Evolutionary conservation across 1,140 invertebrate genomes (phyloP), one percentile per base, ranked within the genome.

Genomic region (Drosophila obscura): DNA sequence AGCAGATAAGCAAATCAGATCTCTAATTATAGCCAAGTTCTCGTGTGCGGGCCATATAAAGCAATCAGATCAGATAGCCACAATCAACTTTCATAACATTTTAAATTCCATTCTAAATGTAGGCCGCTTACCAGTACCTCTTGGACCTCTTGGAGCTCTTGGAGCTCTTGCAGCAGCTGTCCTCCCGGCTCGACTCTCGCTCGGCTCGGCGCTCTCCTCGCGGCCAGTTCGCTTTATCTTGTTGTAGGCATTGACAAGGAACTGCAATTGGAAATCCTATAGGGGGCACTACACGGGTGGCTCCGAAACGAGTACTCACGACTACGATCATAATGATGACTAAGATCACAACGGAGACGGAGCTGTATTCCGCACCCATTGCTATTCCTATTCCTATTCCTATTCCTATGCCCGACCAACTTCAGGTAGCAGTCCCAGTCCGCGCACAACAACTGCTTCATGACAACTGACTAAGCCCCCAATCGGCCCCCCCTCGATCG

Each of bases 1-100:
- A 56, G n/a, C 50, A 41, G 66, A 71, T 71, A 71, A 71, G 67
- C 64, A 71, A 71, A 69, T 50, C 67, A 50, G 67, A 69, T 65
- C 52, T 65, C 67, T 71, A 71, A 71, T 71, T 69, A 69, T 71
- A 71, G 52, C 45, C 9, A 2, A 39, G 4, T 39, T 39, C 11
- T 39, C 0, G 9, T 16, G 31, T 35, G 19, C 19, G 31, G 9
- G 35, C 35, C 35, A 39, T 6, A 19, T 68, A 68, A 57, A 49
- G 11, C 13, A 7, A 24, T 19, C 26, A 43, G 44, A 28, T 7
- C 26, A 7, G 35, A 39, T 39, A 13, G 11, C 11, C 35, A 39
- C 35, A 4, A 13, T 39, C 11, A 13, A 9, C 31, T 13, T 13
- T 11, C 4, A 4, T 39, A 24, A 24, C 11, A 5, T 39, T 39